These are phyloP conservation scores for Macrosoma leucophasiata DNA, from an alignment of 2,888 invertebrate species.

Conservation along the genomic window DNA sequence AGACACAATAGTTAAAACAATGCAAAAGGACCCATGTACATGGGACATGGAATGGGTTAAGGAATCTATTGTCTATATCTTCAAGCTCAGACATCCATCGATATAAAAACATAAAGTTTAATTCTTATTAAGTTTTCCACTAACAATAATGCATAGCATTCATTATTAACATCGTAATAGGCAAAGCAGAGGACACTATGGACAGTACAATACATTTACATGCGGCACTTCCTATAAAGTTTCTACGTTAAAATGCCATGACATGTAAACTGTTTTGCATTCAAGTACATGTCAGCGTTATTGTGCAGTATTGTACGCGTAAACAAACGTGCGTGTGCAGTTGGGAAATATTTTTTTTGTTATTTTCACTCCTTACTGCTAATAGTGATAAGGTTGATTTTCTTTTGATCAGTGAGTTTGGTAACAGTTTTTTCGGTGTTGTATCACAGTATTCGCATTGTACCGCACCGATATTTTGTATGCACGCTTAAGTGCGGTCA, in stretches of 20 bases:
- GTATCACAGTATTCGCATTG: constrained; percentile 58
- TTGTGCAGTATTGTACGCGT: constrained; percentile 56
- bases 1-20: too few species aligned
- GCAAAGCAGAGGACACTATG: too few species aligned
- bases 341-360: constrained; percentile 16
- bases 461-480: constrained; percentile 66
- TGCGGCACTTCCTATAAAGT: constrained; percentile 54
- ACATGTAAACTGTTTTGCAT: constrained; percentile 66
- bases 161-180: too few species aligned
- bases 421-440: constrained; percentile 24
- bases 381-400: constrained; percentile 26
- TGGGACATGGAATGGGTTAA: too few species aligned
- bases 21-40: too few species aligned
- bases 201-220: too few species aligned
- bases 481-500: constrained; percentile 72
- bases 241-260: constrained; percentile 55
- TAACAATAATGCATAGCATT: too few species aligned
- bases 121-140: too few species aligned
- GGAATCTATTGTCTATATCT: too few species aligned
- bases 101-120: too few species aligned
- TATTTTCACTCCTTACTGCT: constrained; percentile 20
- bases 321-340: constrained; percentile 19
- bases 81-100: too few species aligned
- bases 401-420: constrained; percentile 29
- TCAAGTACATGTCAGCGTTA: constrained; percentile 64